phyloP scores from a whole-genome alignment of 2,113 vertebrate species.

The Pagrus major region DNA sequence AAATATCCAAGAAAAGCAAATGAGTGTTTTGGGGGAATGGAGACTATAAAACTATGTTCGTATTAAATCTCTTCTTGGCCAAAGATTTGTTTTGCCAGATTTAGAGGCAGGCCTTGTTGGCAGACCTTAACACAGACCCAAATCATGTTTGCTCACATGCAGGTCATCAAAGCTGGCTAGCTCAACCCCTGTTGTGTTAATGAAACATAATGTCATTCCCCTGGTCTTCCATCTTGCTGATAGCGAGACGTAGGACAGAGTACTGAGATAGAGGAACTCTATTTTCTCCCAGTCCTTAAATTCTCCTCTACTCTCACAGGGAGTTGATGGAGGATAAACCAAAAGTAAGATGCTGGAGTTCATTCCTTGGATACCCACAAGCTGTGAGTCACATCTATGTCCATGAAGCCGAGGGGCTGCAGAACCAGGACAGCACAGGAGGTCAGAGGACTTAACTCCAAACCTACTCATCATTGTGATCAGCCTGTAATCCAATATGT shows the following conservation, averaged over 20 bases:
- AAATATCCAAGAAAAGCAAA: constrained; percentile 33
- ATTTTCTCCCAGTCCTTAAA: not conserved
- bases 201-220: constrained; percentile 1
- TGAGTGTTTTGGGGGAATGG: constrained; percentile 8
- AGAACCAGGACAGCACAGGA: constrained; percentile 85
- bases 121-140: not conserved
- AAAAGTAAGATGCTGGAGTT: constrained; percentile 86
- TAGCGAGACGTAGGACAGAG: not conserved
- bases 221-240: not conserved
- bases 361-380: constrained; percentile 89
- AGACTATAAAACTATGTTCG: not conserved
- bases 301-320: constrained; percentile 74
- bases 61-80: constrained; percentile 42
- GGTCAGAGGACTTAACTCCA: constrained; percentile 77
- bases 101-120: constrained; percentile 15
- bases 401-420: constrained; percentile 86
- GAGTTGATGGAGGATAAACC: constrained; percentile 91
- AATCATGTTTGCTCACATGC: not conserved
- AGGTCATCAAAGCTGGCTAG: not conserved
- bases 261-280: not conserved
- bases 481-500: not conserved
- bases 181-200: not conserved
- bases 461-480: not conserved
- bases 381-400: constrained; percentile 89
- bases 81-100: constrained; percentile 3